Evolutionary conservation across 1,140 invertebrate genomes (phyloP).

Genomic region (Galleria mellonella): DNA sequence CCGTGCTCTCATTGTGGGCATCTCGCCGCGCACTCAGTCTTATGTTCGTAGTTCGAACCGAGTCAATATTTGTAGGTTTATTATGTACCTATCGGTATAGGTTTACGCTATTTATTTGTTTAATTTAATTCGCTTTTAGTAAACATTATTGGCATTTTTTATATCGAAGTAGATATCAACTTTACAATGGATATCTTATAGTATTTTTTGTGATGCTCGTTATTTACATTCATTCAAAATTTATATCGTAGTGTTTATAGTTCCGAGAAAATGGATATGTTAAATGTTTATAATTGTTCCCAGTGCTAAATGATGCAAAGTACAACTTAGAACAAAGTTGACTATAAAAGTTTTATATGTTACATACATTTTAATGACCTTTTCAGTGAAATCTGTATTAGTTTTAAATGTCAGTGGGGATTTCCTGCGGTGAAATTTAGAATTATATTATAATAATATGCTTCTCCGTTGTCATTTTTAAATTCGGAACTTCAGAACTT

Average conservation of each 20-base stretch:
- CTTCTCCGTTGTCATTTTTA: no score
- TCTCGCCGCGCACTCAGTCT: slow-evolving; percentile 45
- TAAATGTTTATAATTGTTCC: slow-evolving; percentile 32
- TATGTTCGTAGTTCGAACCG: slow-evolving; percentile 50
- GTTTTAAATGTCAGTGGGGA: no score
- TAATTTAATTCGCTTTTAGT: slow-evolving; percentile 42
- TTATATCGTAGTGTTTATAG: slow-evolving; percentile 17
- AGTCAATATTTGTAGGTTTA: slow-evolving; percentile 35
- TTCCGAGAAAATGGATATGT: slow-evolving; percentile 18
- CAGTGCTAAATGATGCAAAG: slow-evolving; percentile 61
- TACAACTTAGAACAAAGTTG: slow-evolving; percentile 46
- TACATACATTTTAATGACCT: slow-evolving; percentile 13
- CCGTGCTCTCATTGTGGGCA: slow-evolving; percentile 15
- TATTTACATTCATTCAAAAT: slow-evolving; percentile 23
- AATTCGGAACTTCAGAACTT: slow-evolving; percentile 26
- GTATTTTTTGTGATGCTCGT: slow-evolving; percentile 14
- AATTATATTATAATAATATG: no score
- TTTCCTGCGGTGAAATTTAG: no score
- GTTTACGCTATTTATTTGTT: slow-evolving; percentile 56
- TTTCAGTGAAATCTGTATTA: no score
- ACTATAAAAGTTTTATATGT: slow-evolving; percentile 24
- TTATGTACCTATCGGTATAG: slow-evolving; percentile 29
- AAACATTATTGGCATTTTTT: slow-evolving; percentile 39
- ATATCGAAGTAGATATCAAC: slow-evolving; percentile 22
- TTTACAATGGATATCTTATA: slow-evolving; percentile 12